Percentiles rank a stretch among this genome's conserved stretches.
Evolutionary conservation across 2,113 vertebrate species (phyloP).

Genomic region (Dendrocopos noguchii): DNA sequence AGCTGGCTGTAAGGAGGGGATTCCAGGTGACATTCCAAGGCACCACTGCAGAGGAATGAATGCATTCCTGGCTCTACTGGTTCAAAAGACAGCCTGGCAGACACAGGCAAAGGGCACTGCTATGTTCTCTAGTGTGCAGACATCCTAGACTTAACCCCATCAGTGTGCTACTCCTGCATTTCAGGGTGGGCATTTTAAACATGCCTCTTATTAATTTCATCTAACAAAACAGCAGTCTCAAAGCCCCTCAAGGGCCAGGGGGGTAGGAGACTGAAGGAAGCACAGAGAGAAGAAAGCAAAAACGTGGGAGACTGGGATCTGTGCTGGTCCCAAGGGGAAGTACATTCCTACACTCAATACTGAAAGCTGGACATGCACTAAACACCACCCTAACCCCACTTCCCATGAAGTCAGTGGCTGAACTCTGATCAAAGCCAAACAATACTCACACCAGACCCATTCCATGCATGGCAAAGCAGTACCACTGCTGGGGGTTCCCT

Average conservation of each 20-base stretch:
- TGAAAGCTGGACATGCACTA: background rate
- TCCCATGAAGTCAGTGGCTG: background rate
- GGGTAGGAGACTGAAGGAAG: background rate
- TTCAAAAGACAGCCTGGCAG: background rate
- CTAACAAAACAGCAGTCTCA: background rate
- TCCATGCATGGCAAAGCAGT: background rate
- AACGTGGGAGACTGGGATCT: accelerated
- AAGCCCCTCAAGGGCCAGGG: background rate
- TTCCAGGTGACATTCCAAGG: slow-evolving; percentile 52
- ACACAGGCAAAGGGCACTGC: accelerated
- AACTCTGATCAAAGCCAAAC: background rate
- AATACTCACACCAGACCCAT: background rate
- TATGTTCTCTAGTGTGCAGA: background rate
- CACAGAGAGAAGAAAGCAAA: background rate
- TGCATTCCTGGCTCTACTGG: background rate
- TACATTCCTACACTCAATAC: background rate
- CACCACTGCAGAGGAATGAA: slow-evolving; percentile 4
- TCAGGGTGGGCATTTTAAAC: background rate
- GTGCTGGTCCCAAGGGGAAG: background rate
- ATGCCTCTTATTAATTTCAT: background rate
- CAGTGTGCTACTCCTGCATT: background rate
- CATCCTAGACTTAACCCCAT: background rate
- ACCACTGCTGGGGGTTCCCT: background rate
- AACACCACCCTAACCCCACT: background rate
- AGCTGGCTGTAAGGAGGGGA: slow-evolving; percentile 30